These are phyloP conservation scores for Hydra vulgaris DNA, from an alignment of 30 jellyfish, hydroid and myxozoan species.

Conservation along the genomic window DNA sequence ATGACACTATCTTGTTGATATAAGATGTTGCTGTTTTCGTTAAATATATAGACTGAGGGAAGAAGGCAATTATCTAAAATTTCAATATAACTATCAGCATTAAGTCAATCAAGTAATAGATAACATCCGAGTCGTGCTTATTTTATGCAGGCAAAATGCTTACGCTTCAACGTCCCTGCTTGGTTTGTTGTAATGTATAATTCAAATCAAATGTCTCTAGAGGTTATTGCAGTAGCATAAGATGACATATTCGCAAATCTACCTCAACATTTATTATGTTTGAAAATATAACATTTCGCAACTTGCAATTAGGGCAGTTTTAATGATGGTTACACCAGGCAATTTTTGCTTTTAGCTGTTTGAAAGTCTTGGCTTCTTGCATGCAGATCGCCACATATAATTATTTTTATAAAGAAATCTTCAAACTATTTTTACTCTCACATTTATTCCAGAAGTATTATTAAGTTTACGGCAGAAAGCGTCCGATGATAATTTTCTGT, in stretches of 20 bases:
- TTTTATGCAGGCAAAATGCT: neutral
- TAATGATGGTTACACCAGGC: neutral
- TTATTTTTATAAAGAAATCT: neutral
- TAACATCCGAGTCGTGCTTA: neutral
- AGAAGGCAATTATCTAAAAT: neutral
- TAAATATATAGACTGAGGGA: neutral
- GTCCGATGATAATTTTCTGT: too few relatives aligned
- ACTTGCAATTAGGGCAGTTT: neutral
- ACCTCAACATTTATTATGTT: neutral
- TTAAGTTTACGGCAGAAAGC: neutral
- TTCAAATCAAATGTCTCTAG: neutral
- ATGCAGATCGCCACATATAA: neutral
- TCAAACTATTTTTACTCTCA: neutral
- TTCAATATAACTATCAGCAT: neutral
- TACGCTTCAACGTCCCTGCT: too few relatives aligned
- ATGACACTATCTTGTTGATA: neutral
- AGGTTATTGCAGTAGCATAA: neutral
- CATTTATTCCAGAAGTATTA: neutral
- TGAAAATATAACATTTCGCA: neutral
- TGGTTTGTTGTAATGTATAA: neutral
- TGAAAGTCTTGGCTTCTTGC: neutral
- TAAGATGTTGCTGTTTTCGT: neutral
- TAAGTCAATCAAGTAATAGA: neutral
- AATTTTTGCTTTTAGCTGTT: neutral
- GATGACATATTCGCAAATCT: neutral